Evolutionary conservation across 2,113 vertebrate genomes (phyloP).

Genomic region (Ochotona curzoniae): DNA sequence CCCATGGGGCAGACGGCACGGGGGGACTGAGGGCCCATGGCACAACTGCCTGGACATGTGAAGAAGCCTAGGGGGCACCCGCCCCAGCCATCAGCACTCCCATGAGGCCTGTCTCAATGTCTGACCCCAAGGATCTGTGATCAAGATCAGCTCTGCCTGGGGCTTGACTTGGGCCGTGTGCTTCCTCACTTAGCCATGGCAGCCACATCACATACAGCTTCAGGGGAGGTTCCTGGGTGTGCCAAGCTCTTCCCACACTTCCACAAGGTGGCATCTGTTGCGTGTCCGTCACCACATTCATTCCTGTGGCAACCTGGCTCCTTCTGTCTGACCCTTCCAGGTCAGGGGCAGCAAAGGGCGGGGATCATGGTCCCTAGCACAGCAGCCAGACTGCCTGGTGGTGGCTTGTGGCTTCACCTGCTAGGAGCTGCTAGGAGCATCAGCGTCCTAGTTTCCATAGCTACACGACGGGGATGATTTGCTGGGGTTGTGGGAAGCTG

Average conservation of each 20-base stretch:
- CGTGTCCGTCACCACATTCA: not conserved
- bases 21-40: not conserved
- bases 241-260: accelerated
- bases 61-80: not conserved
- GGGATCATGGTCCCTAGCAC: not conserved
- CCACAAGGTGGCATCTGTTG: not conserved
- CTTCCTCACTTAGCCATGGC: not conserved
- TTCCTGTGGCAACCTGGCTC: not conserved
- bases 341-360: accelerated
- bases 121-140: not conserved
- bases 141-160: not conserved
- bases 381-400: not conserved
- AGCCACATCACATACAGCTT: not conserved
- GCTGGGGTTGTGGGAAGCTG: too few species aligned
- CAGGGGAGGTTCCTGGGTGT: accelerated
- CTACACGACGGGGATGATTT: not conserved
- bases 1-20: not conserved
- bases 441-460: not conserved
- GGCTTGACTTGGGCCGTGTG: too few species aligned
- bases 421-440: not conserved
- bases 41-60: not conserved
- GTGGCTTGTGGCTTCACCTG: accelerated
- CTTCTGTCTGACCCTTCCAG: accelerated
- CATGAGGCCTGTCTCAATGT: not conserved
- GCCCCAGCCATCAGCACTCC: not conserved